Evolutionary conservation across 2,113 vertebrate species (phyloP).

Genomic region (Paramisgurnus dabryanus): DNA sequence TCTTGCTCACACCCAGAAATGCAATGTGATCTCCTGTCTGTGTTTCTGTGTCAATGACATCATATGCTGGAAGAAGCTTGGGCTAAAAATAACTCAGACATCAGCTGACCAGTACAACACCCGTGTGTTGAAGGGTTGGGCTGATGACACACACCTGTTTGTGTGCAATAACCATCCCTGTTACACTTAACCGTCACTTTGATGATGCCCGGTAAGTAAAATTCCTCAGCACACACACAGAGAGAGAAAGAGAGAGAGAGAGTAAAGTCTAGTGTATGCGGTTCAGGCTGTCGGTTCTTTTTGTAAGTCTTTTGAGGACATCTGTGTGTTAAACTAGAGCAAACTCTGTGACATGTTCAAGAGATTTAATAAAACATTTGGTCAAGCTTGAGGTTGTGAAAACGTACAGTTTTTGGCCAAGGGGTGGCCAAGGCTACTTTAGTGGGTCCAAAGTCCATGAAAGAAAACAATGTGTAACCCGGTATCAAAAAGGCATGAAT

Average conservation of each 20-base stretch:
- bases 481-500: too few species aligned
- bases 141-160: constrained; percentile 29
- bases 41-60: constrained; percentile 46
- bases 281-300: not conserved
- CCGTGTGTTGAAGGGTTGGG: not conserved
- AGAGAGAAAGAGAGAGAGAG: too few species aligned
- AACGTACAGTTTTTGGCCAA: not conserved
- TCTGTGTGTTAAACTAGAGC: not conserved
- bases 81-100: constrained; percentile 46
- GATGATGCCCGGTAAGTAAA: not conserved
- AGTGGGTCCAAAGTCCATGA: too few species aligned
- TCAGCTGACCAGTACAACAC: constrained; percentile 1
- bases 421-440: too few species aligned
- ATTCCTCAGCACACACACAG: not conserved
- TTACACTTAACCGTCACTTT: not conserved
- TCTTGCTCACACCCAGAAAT: constrained; percentile 11
- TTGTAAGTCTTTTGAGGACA: not conserved
- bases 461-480: too few species aligned
- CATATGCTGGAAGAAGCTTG: constrained; percentile 22
- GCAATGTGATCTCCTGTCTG: constrained; percentile 23
- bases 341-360: not conserved
- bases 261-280: not conserved
- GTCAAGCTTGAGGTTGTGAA: not conserved
- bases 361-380: not conserved
- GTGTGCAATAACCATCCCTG: not conserved